These are phyloP conservation scores for Ascaphus truei DNA, from an alignment of 2,113 vertebrate genomes.

Conservation along the genomic window DNA sequence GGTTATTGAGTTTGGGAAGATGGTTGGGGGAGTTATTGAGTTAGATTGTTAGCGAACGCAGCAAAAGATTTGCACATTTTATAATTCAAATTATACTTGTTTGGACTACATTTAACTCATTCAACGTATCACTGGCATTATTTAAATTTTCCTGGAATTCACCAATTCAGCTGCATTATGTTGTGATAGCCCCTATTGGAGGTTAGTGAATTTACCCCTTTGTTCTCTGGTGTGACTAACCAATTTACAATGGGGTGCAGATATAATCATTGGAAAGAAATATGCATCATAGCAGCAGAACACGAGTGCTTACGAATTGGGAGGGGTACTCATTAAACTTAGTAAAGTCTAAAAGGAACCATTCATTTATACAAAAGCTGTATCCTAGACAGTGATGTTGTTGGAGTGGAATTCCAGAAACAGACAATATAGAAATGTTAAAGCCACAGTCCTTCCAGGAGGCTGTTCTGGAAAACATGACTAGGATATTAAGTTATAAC, in stretches of 20 bases:
- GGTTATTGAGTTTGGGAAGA: too few relatives aligned
- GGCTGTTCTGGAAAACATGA: slow-evolving; percentile 9
- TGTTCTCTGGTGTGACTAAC: too few relatives aligned
- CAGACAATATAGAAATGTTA: neutral
- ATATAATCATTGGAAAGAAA: neutral
- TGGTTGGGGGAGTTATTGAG: too few relatives aligned
- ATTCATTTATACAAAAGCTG: neutral
- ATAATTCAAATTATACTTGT: too few relatives aligned
- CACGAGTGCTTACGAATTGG: neutral
- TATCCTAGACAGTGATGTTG: slow-evolving; percentile 17
- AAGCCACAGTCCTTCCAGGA: neutral
- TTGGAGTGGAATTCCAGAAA: neutral
- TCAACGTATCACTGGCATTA: too few relatives aligned
- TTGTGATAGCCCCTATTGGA: too few relatives aligned
- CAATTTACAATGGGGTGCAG: neutral
- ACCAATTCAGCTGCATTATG: too few relatives aligned
- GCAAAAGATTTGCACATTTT: too few relatives aligned
- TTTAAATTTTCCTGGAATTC: too few relatives aligned
- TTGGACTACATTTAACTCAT: too few relatives aligned
- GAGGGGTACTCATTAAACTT: neutral
- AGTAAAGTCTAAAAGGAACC: neutral
- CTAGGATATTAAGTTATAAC: neutral
- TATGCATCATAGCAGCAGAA: neutral
- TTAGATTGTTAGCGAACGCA: too few relatives aligned
- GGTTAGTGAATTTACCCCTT: too few relatives aligned